Conservation (phyloP, 2,113 vertebrate genomes). For the Amblyornis subalaris region DNA sequence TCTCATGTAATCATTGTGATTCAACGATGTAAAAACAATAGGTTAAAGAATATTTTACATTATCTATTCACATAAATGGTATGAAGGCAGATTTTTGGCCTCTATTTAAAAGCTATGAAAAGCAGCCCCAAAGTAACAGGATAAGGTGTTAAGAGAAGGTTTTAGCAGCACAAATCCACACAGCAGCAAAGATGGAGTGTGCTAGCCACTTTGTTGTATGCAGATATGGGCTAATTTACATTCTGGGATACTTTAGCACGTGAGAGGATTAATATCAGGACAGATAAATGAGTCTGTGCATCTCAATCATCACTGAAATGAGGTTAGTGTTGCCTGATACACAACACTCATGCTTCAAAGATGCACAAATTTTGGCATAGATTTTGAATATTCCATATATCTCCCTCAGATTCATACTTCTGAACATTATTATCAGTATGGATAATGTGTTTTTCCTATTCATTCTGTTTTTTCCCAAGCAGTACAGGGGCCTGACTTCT, state of each 20-base stretch:
- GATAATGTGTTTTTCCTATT: neutral
- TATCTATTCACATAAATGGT: neutral
- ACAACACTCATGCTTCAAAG: neutral
- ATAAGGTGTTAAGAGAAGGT: neutral
- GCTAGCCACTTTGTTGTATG: neutral
- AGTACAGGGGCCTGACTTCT: neutral
- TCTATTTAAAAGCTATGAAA: neutral
- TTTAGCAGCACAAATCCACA: neutral
- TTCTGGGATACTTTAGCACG: neutral
- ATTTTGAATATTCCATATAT: neutral
- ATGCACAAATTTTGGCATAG: neutral
- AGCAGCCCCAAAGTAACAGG: neutral
- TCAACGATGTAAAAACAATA: accelerated
- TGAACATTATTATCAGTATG: neutral
- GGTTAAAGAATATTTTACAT: neutral
- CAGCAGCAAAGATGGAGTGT: neutral
- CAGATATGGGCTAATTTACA: neutral
- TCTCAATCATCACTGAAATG: neutral
- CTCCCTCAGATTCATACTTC: neutral
- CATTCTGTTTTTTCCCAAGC: neutral
- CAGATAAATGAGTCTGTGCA: neutral
- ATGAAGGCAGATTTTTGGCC: neutral
- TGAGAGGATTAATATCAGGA: neutral
- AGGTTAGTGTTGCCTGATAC: neutral
- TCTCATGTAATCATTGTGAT: neutral